Evolutionary conservation across 2,797 vertebrate genomes (phyloP).

Genomic region (Orientallactaga sibirica): DNA sequence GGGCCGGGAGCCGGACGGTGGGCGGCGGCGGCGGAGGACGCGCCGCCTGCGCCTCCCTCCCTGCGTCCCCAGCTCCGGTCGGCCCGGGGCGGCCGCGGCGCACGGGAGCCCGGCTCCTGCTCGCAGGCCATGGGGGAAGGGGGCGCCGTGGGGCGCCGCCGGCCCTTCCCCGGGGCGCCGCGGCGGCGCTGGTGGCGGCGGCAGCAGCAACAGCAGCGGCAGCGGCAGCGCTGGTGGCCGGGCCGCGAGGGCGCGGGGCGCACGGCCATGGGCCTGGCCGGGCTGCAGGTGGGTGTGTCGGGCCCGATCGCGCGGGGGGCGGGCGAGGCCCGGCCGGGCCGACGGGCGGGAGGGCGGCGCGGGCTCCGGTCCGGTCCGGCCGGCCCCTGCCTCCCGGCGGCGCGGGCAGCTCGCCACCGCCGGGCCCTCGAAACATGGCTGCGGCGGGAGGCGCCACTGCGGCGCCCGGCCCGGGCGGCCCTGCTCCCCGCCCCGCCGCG

Average conservation of each 20-base stretch:
- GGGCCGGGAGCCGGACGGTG: slow-evolving; percentile 80
- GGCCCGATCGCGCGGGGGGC: slow-evolving; percentile 55
- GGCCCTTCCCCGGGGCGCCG: slow-evolving; percentile 85
- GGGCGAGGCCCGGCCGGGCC: slow-evolving; percentile 71
- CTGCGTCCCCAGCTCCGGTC: slow-evolving; percentile 82
- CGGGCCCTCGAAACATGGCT: slow-evolving; percentile 92
- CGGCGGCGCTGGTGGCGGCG: slow-evolving; percentile 82
- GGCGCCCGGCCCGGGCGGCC: slow-evolving; percentile 78
- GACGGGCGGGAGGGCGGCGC: slow-evolving; percentile 63
- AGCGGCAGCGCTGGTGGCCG: slow-evolving; percentile 77
- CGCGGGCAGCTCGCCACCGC: slow-evolving; percentile 83
- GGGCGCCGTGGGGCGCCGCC: slow-evolving; percentile 86
- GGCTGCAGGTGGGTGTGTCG: slow-evolving; percentile 76
- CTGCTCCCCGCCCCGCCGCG: slow-evolving; percentile 78
- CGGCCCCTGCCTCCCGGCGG: slow-evolving; percentile 88
- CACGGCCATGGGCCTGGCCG: slow-evolving; percentile 74
- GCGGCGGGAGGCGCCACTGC: slow-evolving; percentile 75
- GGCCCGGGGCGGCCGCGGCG: slow-evolving; percentile 65
- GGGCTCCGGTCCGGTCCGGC: slow-evolving; percentile 77
- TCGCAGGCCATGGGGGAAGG: slow-evolving; percentile 89
- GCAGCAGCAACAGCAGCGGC: slow-evolving; percentile 77
- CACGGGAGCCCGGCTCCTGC: slow-evolving; percentile 66
- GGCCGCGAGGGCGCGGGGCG: slow-evolving; percentile 84
- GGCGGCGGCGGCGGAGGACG: slow-evolving; percentile 67
- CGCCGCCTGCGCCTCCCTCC: slow-evolving; percentile 88